Base-by-base conservation (phyloP, 1,140 invertebrate genomes). In the Hycleus cichorii region DNA sequence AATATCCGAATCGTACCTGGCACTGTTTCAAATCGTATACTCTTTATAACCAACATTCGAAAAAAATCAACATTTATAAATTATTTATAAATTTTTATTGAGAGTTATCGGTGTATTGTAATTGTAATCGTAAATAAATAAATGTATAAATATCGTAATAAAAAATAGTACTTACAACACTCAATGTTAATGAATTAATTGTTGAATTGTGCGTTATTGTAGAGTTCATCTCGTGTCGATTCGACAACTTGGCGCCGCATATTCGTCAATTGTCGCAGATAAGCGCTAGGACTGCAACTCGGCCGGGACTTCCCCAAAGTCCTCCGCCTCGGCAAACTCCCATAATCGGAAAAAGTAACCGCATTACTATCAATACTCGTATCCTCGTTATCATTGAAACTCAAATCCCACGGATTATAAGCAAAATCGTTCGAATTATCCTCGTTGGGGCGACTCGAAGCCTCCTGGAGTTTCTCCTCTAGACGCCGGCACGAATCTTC, bases 171-270 rank as follows among this genome's bases (percentile, higher is more conserved):
- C 9, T 24, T 43, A 52, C 12, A 52, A 52, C 11, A 47, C 46
- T 47, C 12, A 47, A 11, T 47, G 27, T 25, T 53, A 45, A 32
- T 18, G 9, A 45, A 18, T 45, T 45, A 27, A 46, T 46, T 32
- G 42, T 53, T 53, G 47, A 27, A 18, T 18, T 55, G 38, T 2
- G 44, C 48, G 5, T 47, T 44, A 27, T 47, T 55, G 10, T 38
- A 55, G 45, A 65, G 54, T 25, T 70, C 69, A 40, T 74, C 69
- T 42, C 69, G 64, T 1, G 71, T 66, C 53, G 54, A 54, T 48
- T 71, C 63, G 27, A 74, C 64, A 47, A 74, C 65, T 53, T 71
- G 69, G 47, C 61, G 57, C 26, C 72, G 55, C 71, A 74, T 69
- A 10, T 55, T 55, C 6, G 68, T 70, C 40, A 74, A 57, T 52